Percentiles rank a stretch among this genome's conserved stretches.
phyloP scores from a whole-genome alignment of 2,113 vertebrate genomes.

The Pipra filicauda region DNA sequence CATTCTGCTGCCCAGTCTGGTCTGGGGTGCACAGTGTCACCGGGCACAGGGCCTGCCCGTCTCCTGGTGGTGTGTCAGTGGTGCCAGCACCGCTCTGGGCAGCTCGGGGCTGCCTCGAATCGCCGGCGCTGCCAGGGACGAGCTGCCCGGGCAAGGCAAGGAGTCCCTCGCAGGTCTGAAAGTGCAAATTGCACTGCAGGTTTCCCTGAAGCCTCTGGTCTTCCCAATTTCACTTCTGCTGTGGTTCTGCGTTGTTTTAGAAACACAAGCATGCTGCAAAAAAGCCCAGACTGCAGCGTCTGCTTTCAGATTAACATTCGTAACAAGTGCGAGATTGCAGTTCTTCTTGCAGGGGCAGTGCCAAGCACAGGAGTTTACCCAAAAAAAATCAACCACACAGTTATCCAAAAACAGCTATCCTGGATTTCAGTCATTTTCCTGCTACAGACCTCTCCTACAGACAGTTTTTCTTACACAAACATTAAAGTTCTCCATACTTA shows the following conservation, averaged over 20 bases:
- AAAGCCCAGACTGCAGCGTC: not conserved
- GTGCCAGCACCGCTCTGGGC: not conserved
- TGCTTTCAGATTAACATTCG: not conserved
- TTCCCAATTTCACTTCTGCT: not conserved
- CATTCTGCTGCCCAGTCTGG: not conserved
- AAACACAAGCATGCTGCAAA: not conserved
- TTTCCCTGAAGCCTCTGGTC: not conserved
- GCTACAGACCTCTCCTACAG: not conserved
- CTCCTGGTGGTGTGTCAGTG: fast-evolving
- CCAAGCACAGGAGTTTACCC: not conserved
- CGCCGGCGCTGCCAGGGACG: not conserved
- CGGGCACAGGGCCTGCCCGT: not conserved
- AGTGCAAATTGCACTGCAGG: not conserved
- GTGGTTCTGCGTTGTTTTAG: not conserved
- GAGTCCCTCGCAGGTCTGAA: not conserved
- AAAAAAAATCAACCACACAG: not conserved
- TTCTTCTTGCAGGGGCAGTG: not conserved
- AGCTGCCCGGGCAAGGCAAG: not conserved
- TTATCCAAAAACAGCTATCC: not conserved
- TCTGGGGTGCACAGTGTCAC: not conserved
- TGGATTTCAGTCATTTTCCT: not conserved
- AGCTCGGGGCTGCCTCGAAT: fast-evolving
- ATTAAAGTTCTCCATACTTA: not conserved
- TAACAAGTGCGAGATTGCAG: not conserved
- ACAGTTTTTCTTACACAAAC: not conserved